phyloP scores from a whole-genome alignment of 1,140 invertebrate species.

The Lethrus apterus region DNA sequence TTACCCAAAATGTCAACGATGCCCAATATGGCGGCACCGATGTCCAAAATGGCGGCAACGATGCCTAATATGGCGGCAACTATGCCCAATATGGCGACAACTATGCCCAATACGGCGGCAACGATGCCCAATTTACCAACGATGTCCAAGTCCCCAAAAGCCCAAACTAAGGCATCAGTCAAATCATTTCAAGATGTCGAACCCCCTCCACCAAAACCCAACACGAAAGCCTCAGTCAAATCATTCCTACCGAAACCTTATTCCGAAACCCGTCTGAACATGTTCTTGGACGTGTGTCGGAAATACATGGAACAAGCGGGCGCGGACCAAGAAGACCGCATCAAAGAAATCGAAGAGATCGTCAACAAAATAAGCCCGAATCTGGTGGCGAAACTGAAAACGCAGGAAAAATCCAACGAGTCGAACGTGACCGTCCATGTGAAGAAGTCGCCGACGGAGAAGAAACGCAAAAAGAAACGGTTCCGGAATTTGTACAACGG shows the following conservation, averaged over 20 bases:
- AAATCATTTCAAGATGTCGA: slow-evolving; percentile 3
- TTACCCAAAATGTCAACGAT: no score
- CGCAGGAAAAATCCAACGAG: not conserved
- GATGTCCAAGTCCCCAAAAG: no score
- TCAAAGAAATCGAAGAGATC: slow-evolving; percentile 7
- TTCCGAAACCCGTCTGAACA: not conserved
- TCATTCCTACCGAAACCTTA: not conserved
- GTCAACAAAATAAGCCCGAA: slow-evolving; percentile 3
- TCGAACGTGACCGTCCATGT: not conserved
- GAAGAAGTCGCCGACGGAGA: slow-evolving; percentile 1
- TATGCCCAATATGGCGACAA: no score
- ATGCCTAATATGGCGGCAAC: no score
- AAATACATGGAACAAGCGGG: slow-evolving; percentile 1
- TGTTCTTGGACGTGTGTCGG: not conserved
- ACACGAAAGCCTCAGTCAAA: not conserved
- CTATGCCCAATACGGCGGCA: no score
- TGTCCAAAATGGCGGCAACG: no score
- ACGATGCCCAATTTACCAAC: no score
- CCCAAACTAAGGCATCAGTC: slow-evolving; percentile 4
- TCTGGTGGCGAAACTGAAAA: not conserved
- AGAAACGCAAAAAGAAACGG: not conserved
- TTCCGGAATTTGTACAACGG: slow-evolving; percentile 5
- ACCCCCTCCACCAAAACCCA: no score
- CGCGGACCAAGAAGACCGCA: not conserved
- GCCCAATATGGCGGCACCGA: no score